Conservation (phyloP, 2,888 invertebrate genomes). For the Dynastes grantii region DNA sequence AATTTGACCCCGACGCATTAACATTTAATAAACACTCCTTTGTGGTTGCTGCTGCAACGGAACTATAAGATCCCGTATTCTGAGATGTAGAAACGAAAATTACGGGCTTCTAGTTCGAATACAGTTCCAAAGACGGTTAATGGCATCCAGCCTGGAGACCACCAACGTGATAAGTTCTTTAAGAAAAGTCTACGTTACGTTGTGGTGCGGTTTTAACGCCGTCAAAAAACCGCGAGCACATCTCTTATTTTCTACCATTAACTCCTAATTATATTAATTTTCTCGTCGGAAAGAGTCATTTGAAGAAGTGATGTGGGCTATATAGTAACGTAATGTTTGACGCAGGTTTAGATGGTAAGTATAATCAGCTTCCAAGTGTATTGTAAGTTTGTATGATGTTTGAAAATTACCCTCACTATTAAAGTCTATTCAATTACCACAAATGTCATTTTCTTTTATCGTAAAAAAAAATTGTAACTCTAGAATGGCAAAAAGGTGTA, state of each 20-base stretch:
- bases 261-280: constrained; percentile 24
- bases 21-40: not conserved
- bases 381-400: too few relatives aligned
- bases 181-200: not conserved
- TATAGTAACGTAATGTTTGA: not conserved
- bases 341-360: too few relatives aligned
- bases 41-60: not conserved
- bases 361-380: not conserved
- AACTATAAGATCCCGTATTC: not conserved
- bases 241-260: constrained; percentile 23
- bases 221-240: not conserved
- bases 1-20: not conserved
- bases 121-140: not conserved
- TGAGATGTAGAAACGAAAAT: not conserved
- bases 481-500: too few relatives aligned
- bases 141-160: not conserved
- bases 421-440: too few relatives aligned
- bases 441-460: too few relatives aligned
- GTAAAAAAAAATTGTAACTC: too few relatives aligned
- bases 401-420: too few relatives aligned
- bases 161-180: not conserved
- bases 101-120: not conserved
- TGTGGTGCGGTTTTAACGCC: not conserved
- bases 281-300: not conserved
- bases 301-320: not conserved